Evolutionary conservation across 2,797 vertebrate species (phyloP), one percentile per base, ranked within the genome.

Genomic region (Diglossa cyanea): DNA sequence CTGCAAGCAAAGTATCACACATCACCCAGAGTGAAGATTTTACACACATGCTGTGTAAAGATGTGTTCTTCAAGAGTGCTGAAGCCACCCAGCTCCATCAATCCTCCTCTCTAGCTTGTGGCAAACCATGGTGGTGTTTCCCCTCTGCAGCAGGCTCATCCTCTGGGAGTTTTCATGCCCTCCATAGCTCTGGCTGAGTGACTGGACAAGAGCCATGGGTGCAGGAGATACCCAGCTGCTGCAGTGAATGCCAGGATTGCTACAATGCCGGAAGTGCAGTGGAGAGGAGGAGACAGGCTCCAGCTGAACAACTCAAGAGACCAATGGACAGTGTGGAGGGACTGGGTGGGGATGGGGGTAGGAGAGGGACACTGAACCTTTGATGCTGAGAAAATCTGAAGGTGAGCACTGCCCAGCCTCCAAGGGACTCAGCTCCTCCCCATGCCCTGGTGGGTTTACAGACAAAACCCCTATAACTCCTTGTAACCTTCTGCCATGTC

Each of bases 31-130:
- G 17, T 42, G 18, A 31, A 1, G 3, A 60, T 19, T 61, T 80
- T 16, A 35, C 21, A 17, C 0, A 7, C 5, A 2, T 0, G 10
- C 14, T 2, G 25, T 17, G 20, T 40, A 48, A 65, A 70, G 26
- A 85, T 3, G 1, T 4, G n/a, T 42, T 44, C 48, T 31, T 4
- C 42, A 26, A 68, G 50, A 62, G 20, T 1, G 0, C 47, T 45
- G 45, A 37, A 51, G 26, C 25, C 19, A 71, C 42, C 17, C 53
- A 45, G 31, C 31, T 40, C 48, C 51, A 35, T 26, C 76, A 65
- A 16, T 25, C 61, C 68, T 60, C 37, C 19, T 51, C 35, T 58
- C 15, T 9, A 44, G 35, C 19, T 33, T 33, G 24, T 7, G 45
- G 63, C 39, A 88, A 73, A 47, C n/a, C 0, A 0, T 17, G 19